phyloP scores from a whole-genome alignment of 2,113 vertebrate genomes.

The Carettochelys insculpta region DNA sequence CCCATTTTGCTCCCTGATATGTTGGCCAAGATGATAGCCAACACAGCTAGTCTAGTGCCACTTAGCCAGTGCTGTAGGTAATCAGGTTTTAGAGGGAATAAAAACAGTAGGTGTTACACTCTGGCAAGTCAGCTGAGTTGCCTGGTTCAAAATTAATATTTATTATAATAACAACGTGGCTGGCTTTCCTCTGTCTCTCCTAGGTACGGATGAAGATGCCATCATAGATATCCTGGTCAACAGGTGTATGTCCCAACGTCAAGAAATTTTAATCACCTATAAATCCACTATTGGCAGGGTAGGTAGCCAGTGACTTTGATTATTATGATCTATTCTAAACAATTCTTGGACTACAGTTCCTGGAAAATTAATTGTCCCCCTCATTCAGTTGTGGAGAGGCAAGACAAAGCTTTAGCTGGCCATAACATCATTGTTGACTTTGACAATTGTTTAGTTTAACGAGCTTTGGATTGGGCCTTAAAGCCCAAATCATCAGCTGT shows the following conservation, averaged over 20 bases:
- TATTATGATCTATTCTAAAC: neutral
- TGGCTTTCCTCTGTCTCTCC: neutral
- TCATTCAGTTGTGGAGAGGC: neutral
- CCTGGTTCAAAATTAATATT: neutral
- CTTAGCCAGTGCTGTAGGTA: neutral
- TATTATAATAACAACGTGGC: neutral
- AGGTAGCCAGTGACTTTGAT: neutral
- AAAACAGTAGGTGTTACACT: neutral
- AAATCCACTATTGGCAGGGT: slow-evolving; percentile 92
- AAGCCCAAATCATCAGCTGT: no score
- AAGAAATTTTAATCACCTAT: slow-evolving; percentile 88
- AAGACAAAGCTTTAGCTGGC: neutral
- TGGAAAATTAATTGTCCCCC: neutral
- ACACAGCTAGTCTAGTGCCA: fast-evolving
- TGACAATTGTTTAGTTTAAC: no score
- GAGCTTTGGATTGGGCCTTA: no score
- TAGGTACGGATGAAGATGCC: slow-evolving; percentile 90
- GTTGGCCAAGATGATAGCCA: neutral
- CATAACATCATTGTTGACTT: no score
- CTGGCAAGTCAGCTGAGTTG: neutral
- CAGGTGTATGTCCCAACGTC: slow-evolving; percentile 86
- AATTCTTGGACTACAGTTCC: fast-evolving
- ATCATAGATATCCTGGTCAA: slow-evolving; percentile 81
- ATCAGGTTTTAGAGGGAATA: neutral
- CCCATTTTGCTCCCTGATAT: fast-evolving